Conservation (phyloP, 2,888 invertebrate species). For the Cyclophora albipunctata region DNA sequence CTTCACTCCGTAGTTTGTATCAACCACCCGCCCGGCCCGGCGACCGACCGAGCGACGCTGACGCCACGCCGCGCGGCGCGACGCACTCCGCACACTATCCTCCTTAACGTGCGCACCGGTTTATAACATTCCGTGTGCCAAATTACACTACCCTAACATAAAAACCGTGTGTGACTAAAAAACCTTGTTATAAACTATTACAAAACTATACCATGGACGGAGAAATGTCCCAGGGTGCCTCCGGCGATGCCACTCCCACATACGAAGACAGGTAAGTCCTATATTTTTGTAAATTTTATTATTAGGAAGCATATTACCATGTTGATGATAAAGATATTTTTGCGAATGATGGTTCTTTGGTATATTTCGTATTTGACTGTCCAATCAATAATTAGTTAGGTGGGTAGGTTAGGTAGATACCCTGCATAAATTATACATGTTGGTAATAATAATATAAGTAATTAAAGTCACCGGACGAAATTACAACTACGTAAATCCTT, state of each 20-base stretch:
- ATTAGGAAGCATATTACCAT: too few species aligned
- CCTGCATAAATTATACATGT: background rate
- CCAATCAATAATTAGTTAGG: background rate
- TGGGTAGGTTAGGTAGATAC: background rate
- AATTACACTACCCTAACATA: constrained; percentile 29
- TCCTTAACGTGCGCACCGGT: constrained; percentile 42
- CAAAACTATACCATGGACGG: constrained; percentile 44
- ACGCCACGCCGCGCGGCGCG: constrained; percentile 18
- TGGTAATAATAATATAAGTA: too few species aligned
- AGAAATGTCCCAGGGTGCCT: constrained; percentile 53
- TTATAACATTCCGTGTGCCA: constrained; percentile 33
- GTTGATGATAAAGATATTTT: too few species aligned
- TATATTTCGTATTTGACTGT: too few species aligned
- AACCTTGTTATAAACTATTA: constrained; percentile 20
- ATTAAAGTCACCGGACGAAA: too few species aligned
- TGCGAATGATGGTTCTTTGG: too few species aligned
- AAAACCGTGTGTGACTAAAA: constrained; percentile 27
- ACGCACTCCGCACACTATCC: constrained; percentile 34
- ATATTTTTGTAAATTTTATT: background rate
- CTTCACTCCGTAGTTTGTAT: constrained; percentile 19
- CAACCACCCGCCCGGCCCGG: constrained; percentile 6
- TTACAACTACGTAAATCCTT: too few species aligned
- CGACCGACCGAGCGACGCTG: constrained; percentile 21
- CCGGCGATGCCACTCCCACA: constrained; percentile 53
- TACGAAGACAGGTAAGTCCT: constrained; percentile 55